Base-by-base conservation (phyloP, 2,888 invertebrate species). In the Dione juno region DNA sequence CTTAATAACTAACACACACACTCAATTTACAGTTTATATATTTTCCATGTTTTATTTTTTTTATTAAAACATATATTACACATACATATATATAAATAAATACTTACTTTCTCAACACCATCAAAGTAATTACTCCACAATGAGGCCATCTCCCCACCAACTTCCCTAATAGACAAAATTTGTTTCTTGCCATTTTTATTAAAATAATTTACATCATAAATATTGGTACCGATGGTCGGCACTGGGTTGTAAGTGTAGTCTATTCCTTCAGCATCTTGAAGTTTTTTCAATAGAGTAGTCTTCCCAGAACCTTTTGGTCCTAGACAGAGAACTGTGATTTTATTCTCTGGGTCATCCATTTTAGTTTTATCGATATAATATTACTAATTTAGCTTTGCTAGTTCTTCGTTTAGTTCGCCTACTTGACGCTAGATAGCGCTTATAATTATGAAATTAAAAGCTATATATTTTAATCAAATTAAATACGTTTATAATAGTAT, bases 281-380 rank as follows among this genome's bases (percentile, higher is more conserved):
- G 88, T 73, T 95, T 95, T 84, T 96, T 96, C 72, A 97, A 83
- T 21, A 97, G 87, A 37, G 97, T 94, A 0, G 97, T 97, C 93
- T 97, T 97, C 0, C 97, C 97, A 0, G 97, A 96, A 45, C 96
- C 95, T 72, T 95, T 94, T 0, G 97, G 97, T 0, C 97, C 97
- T 41, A 97, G 88, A 78, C 97, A 97, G 9, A 97, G 79, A 10
- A 93, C 85, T 67, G 81, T 81, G 45, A 93, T 93, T 80, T 84
- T 89, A 21, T 86, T 87, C n/a, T 92, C 92, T 21, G 79, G 80
- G 19, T 92, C 92, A 28, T 92, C 92, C 91, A 92, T 92, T 54
- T 71, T 14, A 37, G 73, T 53, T 76, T 71, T 66, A 77, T 76
- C 72, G 58, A 74, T 72, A 74, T 50, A 37, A 57, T 37, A 0